Evolutionary conservation across 2,888 invertebrate genomes (phyloP).

Genomic region (Dicyrtoma fusca): DNA sequence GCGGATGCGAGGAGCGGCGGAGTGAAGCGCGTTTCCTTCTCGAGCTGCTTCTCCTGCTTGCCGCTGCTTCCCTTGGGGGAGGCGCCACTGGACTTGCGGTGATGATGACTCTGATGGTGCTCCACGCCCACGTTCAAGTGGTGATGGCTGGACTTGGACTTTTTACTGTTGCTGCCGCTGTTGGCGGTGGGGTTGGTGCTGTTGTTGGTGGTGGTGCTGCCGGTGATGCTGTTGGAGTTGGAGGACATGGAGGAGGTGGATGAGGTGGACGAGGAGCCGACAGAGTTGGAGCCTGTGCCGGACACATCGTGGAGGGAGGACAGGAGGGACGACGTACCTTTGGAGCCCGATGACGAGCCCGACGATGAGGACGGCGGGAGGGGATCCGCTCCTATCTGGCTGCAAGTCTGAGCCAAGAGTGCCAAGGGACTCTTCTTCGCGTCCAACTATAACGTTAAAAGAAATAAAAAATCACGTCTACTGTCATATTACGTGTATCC

Average conservation of each 20-base stretch:
- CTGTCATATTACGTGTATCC: too few species aligned
- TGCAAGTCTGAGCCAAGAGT: slow-evolving; percentile 93
- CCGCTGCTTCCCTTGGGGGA: slow-evolving; percentile 20
- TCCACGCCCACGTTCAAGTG: slow-evolving; percentile 31
- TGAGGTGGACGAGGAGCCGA: slow-evolving; percentile 20
- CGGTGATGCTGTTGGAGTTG: background rate
- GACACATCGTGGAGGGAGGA: slow-evolving; percentile 32
- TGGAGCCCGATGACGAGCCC: slow-evolving; percentile 40
- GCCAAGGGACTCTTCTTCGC: slow-evolving; percentile 97
- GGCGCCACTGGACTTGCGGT: slow-evolving; percentile 25
- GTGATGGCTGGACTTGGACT: slow-evolving; percentile 32
- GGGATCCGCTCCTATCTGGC: slow-evolving; percentile 91
- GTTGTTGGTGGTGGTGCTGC: slow-evolving; percentile 1
- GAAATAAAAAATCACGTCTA: too few species aligned
- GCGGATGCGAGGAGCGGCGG: slow-evolving; percentile 21
- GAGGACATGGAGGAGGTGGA: slow-evolving; percentile 18
- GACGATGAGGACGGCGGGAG: slow-evolving; percentile 63
- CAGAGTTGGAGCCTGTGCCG: slow-evolving; percentile 12
- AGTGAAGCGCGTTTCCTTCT: background rate
- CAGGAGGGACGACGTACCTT: slow-evolving; percentile 4
- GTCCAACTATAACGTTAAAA: slow-evolving; percentile 93
- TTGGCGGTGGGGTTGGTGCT: background rate
- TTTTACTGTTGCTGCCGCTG: slow-evolving; percentile 8
- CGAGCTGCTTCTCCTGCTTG: background rate
- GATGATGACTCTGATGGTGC: slow-evolving; percentile 11